Percentiles rank a stretch among this genome's conserved stretches.
phyloP scores from a whole-genome alignment of 2,113 vertebrate species.

The Andinoacara biseriatus region DNA sequence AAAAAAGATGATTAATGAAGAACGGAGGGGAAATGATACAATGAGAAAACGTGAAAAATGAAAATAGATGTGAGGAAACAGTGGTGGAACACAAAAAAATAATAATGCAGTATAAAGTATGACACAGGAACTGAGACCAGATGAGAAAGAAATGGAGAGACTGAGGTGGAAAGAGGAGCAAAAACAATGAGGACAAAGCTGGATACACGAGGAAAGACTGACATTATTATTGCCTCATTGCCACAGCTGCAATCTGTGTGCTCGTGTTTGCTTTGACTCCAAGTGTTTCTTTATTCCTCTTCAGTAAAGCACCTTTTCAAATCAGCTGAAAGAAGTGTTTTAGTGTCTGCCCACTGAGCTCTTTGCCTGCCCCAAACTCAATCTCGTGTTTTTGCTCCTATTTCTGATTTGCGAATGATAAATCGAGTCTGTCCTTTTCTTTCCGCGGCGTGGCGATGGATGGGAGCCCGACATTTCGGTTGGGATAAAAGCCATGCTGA shows the following conservation, averaged over 20 bases:
- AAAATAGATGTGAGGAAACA: background rate
- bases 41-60: background rate
- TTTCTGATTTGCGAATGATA: slow-evolving; percentile 32
- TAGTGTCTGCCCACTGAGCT: slow-evolving; percentile 26
- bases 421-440: slow-evolving; percentile 15
- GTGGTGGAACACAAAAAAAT: background rate
- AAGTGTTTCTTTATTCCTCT: slow-evolving; percentile 33
- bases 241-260: slow-evolving; percentile 22
- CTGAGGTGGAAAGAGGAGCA: no score
- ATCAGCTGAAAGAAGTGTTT: slow-evolving; percentile 42
- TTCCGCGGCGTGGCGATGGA: background rate
- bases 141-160: background rate
- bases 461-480: background rate
- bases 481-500: slow-evolving; percentile 43
- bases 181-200: slow-evolving; percentile 18
- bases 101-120: background rate
- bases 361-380: slow-evolving; percentile 32
- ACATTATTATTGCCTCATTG: slow-evolving; percentile 51
- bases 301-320: slow-evolving; percentile 45
- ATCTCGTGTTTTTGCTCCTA: background rate
- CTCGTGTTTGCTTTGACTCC: slow-evolving; percentile 52
- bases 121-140: background rate
- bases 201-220: slow-evolving; percentile 7
- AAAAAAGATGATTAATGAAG: slow-evolving; percentile 6
- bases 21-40: background rate